These are phyloP conservation scores for Sebastes vulpes DNA, from an alignment of 2,797 vertebrate genomes.

Conservation along the genomic window DNA sequence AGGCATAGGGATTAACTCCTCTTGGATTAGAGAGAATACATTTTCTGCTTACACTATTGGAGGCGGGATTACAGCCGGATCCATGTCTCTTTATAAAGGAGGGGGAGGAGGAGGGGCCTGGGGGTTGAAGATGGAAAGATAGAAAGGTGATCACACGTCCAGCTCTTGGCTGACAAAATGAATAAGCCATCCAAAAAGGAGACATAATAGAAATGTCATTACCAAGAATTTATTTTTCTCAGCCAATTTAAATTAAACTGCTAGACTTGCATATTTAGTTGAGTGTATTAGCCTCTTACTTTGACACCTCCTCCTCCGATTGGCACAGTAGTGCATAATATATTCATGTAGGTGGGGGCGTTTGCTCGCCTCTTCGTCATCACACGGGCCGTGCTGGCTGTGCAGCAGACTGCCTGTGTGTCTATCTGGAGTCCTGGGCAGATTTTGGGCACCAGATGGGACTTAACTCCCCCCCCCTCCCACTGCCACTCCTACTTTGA, in stretches of 20 bases:
- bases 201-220: conserved; percentile 4
- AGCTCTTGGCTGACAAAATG: conserved; percentile 16
- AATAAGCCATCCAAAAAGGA: conserved; percentile 2
- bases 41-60: conserved; percentile 88
- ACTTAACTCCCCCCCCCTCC: conserved; percentile 47
- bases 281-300: background rate
- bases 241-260: background rate
- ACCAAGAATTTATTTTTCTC: background rate
- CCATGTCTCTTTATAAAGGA: conserved; percentile 75
- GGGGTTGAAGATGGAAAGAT: conserved; percentile 63
- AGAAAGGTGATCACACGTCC: conserved; percentile 38
- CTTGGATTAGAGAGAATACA: conserved; percentile 88
- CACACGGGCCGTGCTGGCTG: conserved; percentile 19
- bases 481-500: conserved; percentile 59
- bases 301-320: conserved; percentile 6
- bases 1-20: conserved; percentile 86
- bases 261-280: background rate
- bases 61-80: conserved; percentile 86
- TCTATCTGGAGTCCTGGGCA: conserved; percentile 69
- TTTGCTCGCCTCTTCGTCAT: conserved; percentile 30
- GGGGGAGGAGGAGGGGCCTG: conserved; percentile 43
- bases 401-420: conserved; percentile 38
- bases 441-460: conserved; percentile 83
- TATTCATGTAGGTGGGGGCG: conserved; percentile 6
- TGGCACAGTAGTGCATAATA: conserved; percentile 7